Conservation (phyloP, 2,113 vertebrate species). For the Pterocles orientalis region DNA sequence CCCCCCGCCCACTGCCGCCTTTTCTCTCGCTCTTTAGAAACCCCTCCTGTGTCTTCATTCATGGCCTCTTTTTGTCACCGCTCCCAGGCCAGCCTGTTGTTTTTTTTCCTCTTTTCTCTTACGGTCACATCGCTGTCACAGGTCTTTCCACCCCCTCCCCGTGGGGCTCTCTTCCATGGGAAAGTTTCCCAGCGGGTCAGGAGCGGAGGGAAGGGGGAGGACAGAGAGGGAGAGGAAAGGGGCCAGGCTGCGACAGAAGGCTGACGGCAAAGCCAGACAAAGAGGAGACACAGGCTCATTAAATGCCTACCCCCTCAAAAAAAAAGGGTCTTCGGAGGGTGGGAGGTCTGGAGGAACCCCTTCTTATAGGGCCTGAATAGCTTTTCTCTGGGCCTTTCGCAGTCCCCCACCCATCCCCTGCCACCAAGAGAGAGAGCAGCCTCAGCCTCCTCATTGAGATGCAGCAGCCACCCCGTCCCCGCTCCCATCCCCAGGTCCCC, state of each 20-base stretch:
- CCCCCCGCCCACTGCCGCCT: not conserved
- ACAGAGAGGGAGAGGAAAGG: constrained; percentile 28
- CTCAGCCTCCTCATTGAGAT: constrained; percentile 28
- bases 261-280: constrained; percentile 67
- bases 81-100: not conserved
- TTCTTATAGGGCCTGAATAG: constrained; percentile 9
- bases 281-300: constrained; percentile 59
- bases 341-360: not conserved
- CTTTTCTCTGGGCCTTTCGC: constrained; percentile 54
- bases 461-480: not conserved
- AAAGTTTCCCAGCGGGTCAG: constrained; percentile 72
- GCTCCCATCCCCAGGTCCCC: not conserved
- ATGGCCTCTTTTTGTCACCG: constrained; percentile 56
- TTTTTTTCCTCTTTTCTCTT: constrained; percentile 40
- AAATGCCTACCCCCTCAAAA: not conserved
- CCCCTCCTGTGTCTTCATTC: constrained; percentile 63
- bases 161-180: constrained; percentile 63
- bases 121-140: not conserved
- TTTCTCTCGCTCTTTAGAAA: constrained; percentile 62
- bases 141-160: not conserved
- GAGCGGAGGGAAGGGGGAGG: constrained; percentile 48
- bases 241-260: constrained; percentile 70
- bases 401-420: not conserved
- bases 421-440: constrained; percentile 23
- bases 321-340: not conserved